Conservation (phyloP, 2,888 invertebrate genomes). For the Choreutis nemorana region DNA sequence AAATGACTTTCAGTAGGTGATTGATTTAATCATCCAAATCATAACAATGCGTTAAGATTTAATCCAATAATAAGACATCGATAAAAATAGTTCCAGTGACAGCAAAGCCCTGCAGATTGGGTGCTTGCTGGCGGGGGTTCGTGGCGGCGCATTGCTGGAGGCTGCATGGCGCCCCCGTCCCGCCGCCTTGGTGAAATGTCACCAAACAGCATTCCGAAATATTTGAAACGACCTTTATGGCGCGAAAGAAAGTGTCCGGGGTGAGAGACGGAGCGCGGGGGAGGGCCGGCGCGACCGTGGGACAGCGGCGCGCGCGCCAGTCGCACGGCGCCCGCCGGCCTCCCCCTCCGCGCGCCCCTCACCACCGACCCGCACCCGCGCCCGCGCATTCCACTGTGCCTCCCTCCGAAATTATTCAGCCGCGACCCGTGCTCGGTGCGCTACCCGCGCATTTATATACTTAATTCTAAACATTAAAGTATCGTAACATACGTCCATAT, state of each 20-base stretch:
- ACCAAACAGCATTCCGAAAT: constrained; percentile 65
- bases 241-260: constrained; percentile 61
- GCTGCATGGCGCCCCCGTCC: constrained; percentile 40
- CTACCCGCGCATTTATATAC: too few species aligned
- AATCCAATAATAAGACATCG: too few species aligned
- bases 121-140: too few species aligned
- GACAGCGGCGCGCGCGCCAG: constrained; percentile 70
- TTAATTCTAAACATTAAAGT: too few species aligned
- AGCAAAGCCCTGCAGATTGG: too few species aligned
- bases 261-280: constrained; percentile 23
- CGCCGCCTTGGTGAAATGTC: constrained; percentile 59
- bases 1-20: too few species aligned
- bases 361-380: constrained; percentile 35
- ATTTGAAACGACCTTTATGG: constrained; percentile 68
- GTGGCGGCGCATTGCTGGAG: constrained; percentile 38
- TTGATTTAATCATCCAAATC: too few species aligned
- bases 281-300: constrained; percentile 52
- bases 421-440: constrained; percentile 30
- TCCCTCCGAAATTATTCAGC: constrained; percentile 64
- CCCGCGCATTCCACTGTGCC: constrained; percentile 54
- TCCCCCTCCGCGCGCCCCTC: constrained; percentile 58
- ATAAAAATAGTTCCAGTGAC: too few species aligned
- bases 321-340: constrained; percentile 70
- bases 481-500: too few species aligned
- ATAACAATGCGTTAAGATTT: too few species aligned